A percentile compares a stretch with the other conserved stretches of the same genome.
These are phyloP conservation scores for Pachycephala philippinensis DNA, from an alignment of 2,113 vertebrate genomes.

Conservation along the genomic window DNA sequence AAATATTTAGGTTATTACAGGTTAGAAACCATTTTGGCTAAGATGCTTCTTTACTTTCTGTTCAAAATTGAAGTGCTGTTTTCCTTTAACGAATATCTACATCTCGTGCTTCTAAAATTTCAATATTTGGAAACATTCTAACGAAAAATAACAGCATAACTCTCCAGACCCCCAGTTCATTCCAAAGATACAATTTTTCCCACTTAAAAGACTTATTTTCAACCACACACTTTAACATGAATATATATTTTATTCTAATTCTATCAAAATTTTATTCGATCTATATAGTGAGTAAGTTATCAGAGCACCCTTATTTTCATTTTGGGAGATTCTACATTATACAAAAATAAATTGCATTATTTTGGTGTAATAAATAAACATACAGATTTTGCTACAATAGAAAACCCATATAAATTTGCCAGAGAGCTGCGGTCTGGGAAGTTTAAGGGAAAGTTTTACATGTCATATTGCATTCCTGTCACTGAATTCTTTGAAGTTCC, in stretches of 20 bases:
- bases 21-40: not conserved
- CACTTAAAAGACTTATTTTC: not conserved
- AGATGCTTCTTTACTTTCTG: not conserved
- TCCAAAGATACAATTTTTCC: not conserved
- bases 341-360: not conserved
- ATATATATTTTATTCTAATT: not conserved
- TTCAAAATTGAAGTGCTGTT: not conserved
- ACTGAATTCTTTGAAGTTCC: not conserved
- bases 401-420: not conserved
- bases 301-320: not conserved
- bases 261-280: not conserved
- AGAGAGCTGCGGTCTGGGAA: not conserved
- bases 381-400: not conserved
- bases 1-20: not conserved
- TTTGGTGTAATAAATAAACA: not conserved
- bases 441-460: not conserved
- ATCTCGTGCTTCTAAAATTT: not conserved
- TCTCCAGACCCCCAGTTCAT: not conserved
- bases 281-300: not conserved
- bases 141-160: not conserved
- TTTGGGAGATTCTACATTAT: not conserved
- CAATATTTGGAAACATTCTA: not conserved
- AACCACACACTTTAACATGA: not conserved
- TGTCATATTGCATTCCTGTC: not conserved
- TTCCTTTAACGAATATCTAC: not conserved